Conservation (phyloP, 2,797 vertebrate species). For the Schizopygopsis pylzovi region DNA sequence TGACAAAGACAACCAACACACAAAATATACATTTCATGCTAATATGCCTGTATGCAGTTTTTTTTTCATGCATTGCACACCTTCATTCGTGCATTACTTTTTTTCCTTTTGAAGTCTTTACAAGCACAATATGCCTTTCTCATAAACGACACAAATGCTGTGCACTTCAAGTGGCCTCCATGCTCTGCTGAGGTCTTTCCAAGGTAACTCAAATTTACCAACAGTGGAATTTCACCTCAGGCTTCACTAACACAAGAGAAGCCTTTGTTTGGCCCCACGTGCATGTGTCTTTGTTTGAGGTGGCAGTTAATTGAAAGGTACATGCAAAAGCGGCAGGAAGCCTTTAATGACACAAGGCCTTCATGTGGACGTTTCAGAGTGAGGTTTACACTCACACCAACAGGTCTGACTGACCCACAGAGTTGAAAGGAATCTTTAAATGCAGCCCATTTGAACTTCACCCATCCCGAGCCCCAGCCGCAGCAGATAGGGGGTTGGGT, state of each 20-base stretch:
- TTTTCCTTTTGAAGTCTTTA: conserved; percentile 9
- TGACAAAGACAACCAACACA: too few species aligned
- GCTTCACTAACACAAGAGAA: conserved; percentile 50
- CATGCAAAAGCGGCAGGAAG: conserved; percentile 62
- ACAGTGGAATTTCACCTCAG: conserved; percentile 52
- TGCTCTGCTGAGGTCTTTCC: conserved; percentile 8
- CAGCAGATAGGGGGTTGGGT: conserved; percentile 49
- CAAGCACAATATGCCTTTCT: conserved; percentile 14
- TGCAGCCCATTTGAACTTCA: conserved; percentile 57
- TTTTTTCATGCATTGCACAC: neutral
- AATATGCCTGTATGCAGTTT: neutral
- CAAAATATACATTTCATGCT: too few species aligned
- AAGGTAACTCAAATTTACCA: conserved; percentile 44
- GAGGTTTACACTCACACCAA: conserved; percentile 55
- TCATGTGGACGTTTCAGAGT: conserved; percentile 52
- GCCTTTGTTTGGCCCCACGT: conserved; percentile 58
- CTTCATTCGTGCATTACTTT: neutral
- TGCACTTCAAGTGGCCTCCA: conserved; percentile 13
- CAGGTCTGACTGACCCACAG: conserved; percentile 51
- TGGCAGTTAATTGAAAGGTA: conserved; percentile 66
- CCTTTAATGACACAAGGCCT: conserved; percentile 47
- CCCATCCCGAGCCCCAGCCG: conserved; percentile 50
- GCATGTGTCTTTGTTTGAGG: conserved; percentile 59
- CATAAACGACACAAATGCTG: neutral
- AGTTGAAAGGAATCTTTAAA: conserved; percentile 66